Evolutionary conservation across 2,113 vertebrate genomes (phyloP).

Genomic region (Clarias magur): DNA sequence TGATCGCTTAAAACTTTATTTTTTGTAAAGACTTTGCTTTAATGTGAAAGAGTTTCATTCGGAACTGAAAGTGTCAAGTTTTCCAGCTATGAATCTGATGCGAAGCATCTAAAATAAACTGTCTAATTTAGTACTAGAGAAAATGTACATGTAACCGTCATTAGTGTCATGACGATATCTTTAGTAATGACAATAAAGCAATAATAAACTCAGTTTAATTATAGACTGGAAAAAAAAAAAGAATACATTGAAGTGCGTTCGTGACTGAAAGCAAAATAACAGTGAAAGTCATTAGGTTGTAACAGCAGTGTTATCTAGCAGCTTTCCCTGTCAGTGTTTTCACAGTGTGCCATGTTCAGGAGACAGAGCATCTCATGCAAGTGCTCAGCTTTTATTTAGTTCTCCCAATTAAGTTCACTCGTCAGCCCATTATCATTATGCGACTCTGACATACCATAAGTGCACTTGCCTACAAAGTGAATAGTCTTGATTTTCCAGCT

Average conservation of each 20-base stretch:
- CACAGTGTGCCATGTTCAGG: neutral
- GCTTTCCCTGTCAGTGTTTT: neutral
- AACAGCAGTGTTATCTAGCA: neutral
- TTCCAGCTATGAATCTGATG: neutral
- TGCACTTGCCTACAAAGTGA: neutral
- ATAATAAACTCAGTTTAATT: neutral
- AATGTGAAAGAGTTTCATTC: neutral
- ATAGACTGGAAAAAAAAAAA: neutral
- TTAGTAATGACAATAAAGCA: neutral
- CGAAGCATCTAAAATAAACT: neutral
- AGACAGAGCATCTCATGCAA: neutral
- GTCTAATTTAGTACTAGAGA: neutral
- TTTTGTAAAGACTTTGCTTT: neutral
- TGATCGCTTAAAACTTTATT: neutral
- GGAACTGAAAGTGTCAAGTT: neutral
- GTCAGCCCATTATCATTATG: neutral
- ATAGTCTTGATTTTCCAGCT: neutral
- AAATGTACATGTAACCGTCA: neutral
- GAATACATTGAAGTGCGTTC: neutral
- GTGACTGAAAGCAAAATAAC: neutral
- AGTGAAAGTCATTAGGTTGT: neutral
- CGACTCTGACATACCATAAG: neutral
- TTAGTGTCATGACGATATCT: neutral
- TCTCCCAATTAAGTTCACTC: conserved; percentile 19
- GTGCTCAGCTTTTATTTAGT: neutral